Evolutionary conservation across 2,797 vertebrate genomes (phyloP), one percentile per base, ranked within the genome.

Genomic region (Pelodytes ibericus): DNA sequence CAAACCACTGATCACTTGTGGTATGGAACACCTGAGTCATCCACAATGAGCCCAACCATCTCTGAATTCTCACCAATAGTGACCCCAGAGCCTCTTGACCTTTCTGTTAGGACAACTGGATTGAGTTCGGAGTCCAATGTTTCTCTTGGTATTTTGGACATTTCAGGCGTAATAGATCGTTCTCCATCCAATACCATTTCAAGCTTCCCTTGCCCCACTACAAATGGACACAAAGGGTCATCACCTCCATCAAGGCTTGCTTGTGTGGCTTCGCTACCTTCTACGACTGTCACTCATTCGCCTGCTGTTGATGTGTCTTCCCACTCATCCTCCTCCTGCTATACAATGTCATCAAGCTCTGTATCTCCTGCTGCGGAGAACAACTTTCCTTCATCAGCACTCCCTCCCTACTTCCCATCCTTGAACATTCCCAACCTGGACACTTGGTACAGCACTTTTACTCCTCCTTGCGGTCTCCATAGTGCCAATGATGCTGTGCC

Each of bases 11-110:
- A 66, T 22, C 57, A 49, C 5, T 53, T 59, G 24, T 77, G 53
- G 68, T 72, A 58, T 51, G 68, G 53, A n/a, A 76, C 47, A 24
- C 80, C 60, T 22, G 74, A 71, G 4, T 79, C 71, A 11, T 70
- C 58, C 72, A 27, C 25, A 1, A 3, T 25, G 10, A 69, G 31
- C 33, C 81, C 82, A 25, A 74, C 63, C 39, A 74, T 68, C 61
- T 72, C 22, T 67, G 73, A 18, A 41, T 26, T 7, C 15, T 73
- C 13, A n/a, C 81, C 13, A 61, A 36, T 26, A 25, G 71, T 15
- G 79, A 81, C 63, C 49, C 82, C 57, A 1, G 61, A 47, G 16
- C 7, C 65, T 47, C 7, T 64, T 4, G 39, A 39, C 61, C 71
- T 29, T 2, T 29, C 65, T 1, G 27, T 72, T 18, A 2, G 63